These are phyloP conservation scores for Mormyrus hasselquistii DNA, from an alignment of 2,797 vertebrate species.

Conservation along the genomic window DNA sequence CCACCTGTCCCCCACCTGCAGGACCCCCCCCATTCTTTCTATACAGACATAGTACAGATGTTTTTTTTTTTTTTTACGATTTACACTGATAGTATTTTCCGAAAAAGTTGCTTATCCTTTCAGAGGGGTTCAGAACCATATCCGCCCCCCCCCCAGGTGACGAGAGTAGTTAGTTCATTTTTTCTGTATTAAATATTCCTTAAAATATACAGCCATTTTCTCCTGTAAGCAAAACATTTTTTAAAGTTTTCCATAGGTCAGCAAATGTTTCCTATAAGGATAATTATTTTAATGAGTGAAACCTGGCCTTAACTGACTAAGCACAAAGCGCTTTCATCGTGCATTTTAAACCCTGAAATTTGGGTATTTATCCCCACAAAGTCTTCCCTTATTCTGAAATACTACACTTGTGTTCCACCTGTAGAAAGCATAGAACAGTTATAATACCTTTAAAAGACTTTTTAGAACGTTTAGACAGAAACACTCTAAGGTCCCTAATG, in stretches of 20 bases:
- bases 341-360: background rate
- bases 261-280: background rate
- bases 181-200: background rate
- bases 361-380: background rate
- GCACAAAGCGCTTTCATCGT: background rate
- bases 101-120: background rate
- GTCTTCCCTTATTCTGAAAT: background rate
- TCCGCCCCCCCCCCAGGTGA: background rate
- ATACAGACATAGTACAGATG: background rate
- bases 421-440: background rate
- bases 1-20: background rate
- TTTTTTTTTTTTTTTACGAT: background rate
- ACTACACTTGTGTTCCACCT: background rate
- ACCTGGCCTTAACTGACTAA: background rate
- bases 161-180: background rate
- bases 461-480: background rate
- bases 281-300: background rate
- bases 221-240: background rate
- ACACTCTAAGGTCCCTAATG: background rate
- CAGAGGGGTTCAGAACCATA: background rate
- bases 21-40: background rate
- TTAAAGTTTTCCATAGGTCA: background rate
- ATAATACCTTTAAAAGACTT: background rate
- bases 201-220: background rate
- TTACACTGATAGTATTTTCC: background rate